Base-by-base conservation (phyloP, 2,113 vertebrate genomes). In the Menura novaehollandiae region DNA sequence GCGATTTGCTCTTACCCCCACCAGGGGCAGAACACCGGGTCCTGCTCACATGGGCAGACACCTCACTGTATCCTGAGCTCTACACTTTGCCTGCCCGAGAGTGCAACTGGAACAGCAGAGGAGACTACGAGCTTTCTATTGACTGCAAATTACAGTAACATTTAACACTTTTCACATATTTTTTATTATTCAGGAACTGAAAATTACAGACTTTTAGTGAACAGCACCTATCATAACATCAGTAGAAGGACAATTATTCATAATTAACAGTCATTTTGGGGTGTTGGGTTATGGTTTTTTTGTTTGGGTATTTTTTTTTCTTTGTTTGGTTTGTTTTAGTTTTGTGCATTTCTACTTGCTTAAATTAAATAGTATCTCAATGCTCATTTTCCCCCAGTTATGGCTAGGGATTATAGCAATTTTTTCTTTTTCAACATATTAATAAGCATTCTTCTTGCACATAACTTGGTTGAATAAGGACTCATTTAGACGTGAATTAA, bases 301-400 rank as follows among this genome's bases (percentile, higher is more conserved):
- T 76, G 5, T 11, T 44, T 17, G 35, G 30, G 10, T 37, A 28
- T 27, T 32, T 74, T 72, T 72, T 68, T 68, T 60, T 11, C 33
- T 55, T 12, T 2, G 0, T 27, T 33, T 66, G 11, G 17, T 13
- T 51, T 23, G 44, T 5, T 49, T 46, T 17, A 0, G 0, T 2
- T 15, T 30, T 88, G 79, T 71, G 33, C 89, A 94, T n/a, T 59
- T 84, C 59, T 66, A 62, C 4, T 30, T 24, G 23, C 22, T 82
- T 92, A 95, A 97, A 73, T 83, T 41, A 95, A 97, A 92, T 30
- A 35, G 41, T 58, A 72, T 46, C 27, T 74, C 75, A 85, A 63
- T 41, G 26, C 44, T 86, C 16, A 72, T 53, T 88, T 83, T 59
- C 1, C 5, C 59, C 51, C 59, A 81, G 33, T 79, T 88, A 94